phyloP scores from a whole-genome alignment of 2,888 invertebrate species.

The Acanthosepion lycidas region DNA sequence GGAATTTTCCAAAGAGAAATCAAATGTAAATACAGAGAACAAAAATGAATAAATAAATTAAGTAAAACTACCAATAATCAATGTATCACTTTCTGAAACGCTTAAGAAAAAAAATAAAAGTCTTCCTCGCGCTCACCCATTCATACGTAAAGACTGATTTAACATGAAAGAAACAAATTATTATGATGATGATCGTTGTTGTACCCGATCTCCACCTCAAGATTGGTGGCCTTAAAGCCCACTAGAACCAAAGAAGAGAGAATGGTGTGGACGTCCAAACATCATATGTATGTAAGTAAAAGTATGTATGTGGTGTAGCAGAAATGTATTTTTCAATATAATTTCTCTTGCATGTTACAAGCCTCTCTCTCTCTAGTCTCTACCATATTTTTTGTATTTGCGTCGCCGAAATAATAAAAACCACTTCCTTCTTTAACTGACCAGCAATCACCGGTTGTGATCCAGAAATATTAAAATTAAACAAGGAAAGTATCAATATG shows the following conservation, averaged over 20 bases:
- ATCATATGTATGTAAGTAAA: background rate
- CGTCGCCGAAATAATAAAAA: background rate
- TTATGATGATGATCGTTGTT: background rate
- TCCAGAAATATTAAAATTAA: background rate
- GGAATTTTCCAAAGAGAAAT: background rate
- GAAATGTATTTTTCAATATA: background rate
- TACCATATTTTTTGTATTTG: background rate
- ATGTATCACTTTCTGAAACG: no score
- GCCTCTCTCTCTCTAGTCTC: no score
- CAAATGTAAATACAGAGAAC: no score
- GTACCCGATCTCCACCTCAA: background rate
- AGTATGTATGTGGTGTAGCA: background rate
- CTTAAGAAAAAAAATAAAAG: no score
- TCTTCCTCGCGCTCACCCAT: background rate
- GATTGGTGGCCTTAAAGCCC: background rate
- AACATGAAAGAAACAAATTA: background rate
- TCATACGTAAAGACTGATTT: background rate
- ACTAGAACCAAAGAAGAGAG: background rate
- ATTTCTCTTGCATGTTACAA: background rate
- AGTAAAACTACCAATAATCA: no score
- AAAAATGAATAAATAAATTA: no score
- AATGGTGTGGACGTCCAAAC: background rate
- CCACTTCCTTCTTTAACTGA: background rate
- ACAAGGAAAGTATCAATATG: background rate
- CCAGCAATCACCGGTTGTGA: background rate